Evolutionary conservation across 2,113 vertebrate species (phyloP), one percentile per base, ranked within the genome.

Genomic region (Nansenia antarctica): DNA sequence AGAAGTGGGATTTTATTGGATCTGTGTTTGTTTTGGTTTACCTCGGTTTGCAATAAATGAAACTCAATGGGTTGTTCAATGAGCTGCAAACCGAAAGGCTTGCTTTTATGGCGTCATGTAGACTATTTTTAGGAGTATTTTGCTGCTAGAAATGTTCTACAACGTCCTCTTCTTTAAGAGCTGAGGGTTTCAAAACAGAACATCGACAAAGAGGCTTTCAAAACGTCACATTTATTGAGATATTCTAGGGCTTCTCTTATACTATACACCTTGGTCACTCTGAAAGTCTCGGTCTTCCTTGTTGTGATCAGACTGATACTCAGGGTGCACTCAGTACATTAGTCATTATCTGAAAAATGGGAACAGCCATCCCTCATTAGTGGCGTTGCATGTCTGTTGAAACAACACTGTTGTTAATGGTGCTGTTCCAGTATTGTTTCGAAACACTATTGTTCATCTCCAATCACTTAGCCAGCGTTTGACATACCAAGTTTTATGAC

Each of bases 401-500:
- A 58, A 22, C 20, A 49, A 49, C 45, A 49, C 45, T 22, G 5
- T 6, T 14, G n/a, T 8, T 1, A 2, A 49, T 49, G n/a, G n/a
- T n/a, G n/a, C n/a, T 47, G 14, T n/a, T 47, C 55, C 6, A 18
- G 12, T 15, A 30, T 58, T 58, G 7, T 31, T 55, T 29, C 15
- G 5, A 58, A 58, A 31, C 29, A 14, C 29, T 27, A n/a, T 58
- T 58, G 29, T 32, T 26, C n/a, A 20, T 66, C 22, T 71, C 71
- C 0, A 67, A 69, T 14, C 34, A 54, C 72, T 67, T 61, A 65
- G 73, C 68, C 45, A 39, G 37, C 24, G 53, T 31, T 76, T 74
- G 47, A 66, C 65, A 77, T 77, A 81, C 73, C 57, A 52, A 61
- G 31, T 52, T 63, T 55, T n/a, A 29, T 37, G 69, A 47, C 58